Percentiles rank a stretch among this genome's conserved stretches.
phyloP scores from a whole-genome alignment of 92 coral and sea anemone species.

The Anthopleura xanthogrammica region DNA sequence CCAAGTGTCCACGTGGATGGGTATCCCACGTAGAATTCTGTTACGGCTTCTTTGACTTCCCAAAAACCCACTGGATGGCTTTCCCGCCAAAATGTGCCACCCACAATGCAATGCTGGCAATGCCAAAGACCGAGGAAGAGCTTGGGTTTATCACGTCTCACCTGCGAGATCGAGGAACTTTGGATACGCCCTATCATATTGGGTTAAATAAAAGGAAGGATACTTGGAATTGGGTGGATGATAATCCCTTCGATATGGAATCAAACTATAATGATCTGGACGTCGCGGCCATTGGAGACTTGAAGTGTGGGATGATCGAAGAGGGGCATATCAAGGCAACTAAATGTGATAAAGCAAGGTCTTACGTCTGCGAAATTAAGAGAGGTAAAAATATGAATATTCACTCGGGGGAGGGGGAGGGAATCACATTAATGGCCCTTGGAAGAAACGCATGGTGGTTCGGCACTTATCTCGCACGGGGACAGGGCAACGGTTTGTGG shows the following conservation, averaged over 20 bases:
- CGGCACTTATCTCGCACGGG: too few relatives aligned
- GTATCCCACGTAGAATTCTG: conserved; percentile 67
- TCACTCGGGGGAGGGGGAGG: too few relatives aligned
- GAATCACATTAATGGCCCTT: too few relatives aligned
- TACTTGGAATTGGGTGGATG: conserved; percentile 79
- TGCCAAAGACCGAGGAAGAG: conserved; percentile 83
- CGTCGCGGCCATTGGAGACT: background rate
- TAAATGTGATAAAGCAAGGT: conserved; percentile 45
- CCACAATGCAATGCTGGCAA: conserved; percentile 69
- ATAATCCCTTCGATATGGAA: conserved; percentile 37
- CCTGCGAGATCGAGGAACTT: conserved; percentile 38
- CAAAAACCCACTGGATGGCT: conserved; percentile 58
- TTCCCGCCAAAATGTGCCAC: conserved; percentile 63
- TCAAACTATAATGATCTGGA: conserved; percentile 28
- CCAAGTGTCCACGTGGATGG: conserved; percentile 76
- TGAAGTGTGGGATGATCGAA: conserved; percentile 54
- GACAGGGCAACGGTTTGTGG: too few relatives aligned
- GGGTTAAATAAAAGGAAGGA: conserved; percentile 63
- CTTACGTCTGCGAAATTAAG: conserved; percentile 78
- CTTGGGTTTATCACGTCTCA: conserved; percentile 61
- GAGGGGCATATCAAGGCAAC: conserved; percentile 55
- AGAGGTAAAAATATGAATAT: conserved; percentile 43
- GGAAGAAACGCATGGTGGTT: too few relatives aligned
- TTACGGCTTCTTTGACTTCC: conserved; percentile 55
- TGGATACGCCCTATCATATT: conserved; percentile 49